These are phyloP conservation scores for Astyanax mexicanus DNA, from an alignment of 2,797 vertebrate genomes.

Conservation along the genomic window DNA sequence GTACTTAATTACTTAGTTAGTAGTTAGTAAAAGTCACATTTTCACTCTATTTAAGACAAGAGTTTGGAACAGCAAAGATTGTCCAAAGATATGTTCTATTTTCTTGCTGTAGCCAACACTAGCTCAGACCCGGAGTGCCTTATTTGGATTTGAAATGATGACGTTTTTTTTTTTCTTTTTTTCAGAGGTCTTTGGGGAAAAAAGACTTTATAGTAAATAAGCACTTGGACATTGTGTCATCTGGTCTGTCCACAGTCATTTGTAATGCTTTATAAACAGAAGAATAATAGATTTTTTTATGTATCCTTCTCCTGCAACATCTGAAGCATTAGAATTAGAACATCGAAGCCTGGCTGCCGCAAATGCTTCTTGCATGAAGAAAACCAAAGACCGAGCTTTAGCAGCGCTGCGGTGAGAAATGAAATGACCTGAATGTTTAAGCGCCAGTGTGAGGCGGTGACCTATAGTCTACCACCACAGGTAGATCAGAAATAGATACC, in stretches of 20 bases:
- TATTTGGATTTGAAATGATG: too few species aligned
- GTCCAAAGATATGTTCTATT: too few species aligned
- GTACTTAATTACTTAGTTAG: too few species aligned
- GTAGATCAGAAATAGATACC: neutral
- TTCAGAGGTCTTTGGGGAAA: too few species aligned
- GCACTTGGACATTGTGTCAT: neutral
- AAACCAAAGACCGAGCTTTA: neutral
- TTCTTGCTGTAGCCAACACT: too few species aligned
- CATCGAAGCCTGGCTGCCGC: conserved; percentile 3
- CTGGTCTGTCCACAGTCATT: too few species aligned
- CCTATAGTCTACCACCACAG: neutral
- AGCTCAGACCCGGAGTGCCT: too few species aligned
- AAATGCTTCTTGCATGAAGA: neutral
- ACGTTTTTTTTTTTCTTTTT: too few species aligned
- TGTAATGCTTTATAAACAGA: neutral
- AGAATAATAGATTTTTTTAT: neutral
- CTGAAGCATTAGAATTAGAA: neutral
- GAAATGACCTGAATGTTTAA: neutral
- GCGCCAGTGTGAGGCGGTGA: neutral
- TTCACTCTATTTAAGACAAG: too few species aligned
- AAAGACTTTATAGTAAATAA: neutral
- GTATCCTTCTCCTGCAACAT: neutral
- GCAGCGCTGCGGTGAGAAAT: neutral
- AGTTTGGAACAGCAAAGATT: too few species aligned
- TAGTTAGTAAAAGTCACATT: too few species aligned